Conservation (phyloP, 2,797 vertebrate species). For the Eulemur rubriventer region DNA sequence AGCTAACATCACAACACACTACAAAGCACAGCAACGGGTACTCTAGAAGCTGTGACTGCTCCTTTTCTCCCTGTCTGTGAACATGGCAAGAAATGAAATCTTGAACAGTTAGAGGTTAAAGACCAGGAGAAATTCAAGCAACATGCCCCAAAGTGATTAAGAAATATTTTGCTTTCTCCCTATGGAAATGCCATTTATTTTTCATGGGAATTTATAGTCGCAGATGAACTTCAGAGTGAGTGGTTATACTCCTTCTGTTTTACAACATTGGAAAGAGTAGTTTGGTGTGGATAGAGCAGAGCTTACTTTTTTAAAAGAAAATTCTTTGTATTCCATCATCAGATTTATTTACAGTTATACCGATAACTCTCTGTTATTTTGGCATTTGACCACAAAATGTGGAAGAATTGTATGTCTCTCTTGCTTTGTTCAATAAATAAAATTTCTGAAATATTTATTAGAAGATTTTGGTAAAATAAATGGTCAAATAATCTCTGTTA, state of each 20-base stretch:
- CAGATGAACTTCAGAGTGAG: not conserved
- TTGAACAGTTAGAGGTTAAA: not conserved
- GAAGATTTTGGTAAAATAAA: constrained; percentile 38
- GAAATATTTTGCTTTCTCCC: not conserved
- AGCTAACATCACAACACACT: not conserved
- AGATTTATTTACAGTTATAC: constrained; percentile 1
- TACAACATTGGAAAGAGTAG: not conserved
- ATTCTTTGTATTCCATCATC: not conserved
- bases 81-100: not conserved
- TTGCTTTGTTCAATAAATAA: constrained; percentile 7
- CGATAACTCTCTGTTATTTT: not conserved
- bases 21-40: not conserved
- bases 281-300: not conserved
- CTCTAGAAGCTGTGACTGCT: not conserved
- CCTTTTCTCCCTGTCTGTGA: not conserved
- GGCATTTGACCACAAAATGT: not conserved
- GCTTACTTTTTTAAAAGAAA: constrained; percentile 38
- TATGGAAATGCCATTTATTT: not conserved
- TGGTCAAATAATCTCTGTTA: not conserved
- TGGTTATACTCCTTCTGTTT: not conserved
- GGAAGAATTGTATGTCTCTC: not conserved
- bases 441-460: constrained; percentile 13
- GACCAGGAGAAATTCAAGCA: not conserved
- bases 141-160: not conserved
- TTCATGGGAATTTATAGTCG: not conserved